Evolutionary conservation across 2,797 vertebrate genomes (phyloP).

Genomic region (Melanogrammus aeglefinus): DNA sequence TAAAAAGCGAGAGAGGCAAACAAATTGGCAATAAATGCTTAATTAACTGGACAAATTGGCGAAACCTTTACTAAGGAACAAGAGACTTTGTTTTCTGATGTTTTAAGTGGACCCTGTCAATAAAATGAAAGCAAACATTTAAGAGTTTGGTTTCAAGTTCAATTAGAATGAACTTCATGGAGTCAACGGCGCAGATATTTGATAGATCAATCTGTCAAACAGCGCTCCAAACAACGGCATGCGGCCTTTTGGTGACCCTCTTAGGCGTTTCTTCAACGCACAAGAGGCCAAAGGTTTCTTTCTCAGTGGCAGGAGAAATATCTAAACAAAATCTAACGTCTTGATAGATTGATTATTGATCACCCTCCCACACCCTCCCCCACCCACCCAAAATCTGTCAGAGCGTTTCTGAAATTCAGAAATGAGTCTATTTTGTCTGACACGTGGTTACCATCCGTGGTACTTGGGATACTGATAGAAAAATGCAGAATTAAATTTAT

Average conservation of each 20-base stretch:
- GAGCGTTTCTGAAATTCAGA: not conserved
- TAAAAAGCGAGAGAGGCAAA: not conserved
- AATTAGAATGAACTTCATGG: conserved; percentile 42
- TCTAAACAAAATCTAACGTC: conserved; percentile 11
- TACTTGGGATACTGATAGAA: not conserved
- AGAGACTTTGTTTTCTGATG: not conserved
- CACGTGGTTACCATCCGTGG: not conserved
- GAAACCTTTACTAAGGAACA: not conserved
- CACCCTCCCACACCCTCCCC: not conserved
- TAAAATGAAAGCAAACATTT: not conserved
- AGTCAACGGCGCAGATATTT: conserved; percentile 31
- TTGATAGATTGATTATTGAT: conserved; percentile 1
- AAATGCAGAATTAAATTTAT: not conserved
- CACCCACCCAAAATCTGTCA: not conserved
- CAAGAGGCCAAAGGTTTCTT: conserved; percentile 34
- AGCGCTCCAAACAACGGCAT: conserved; percentile 61
- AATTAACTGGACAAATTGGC: not conserved
- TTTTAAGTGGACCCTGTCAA: not conserved
- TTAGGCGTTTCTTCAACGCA: conserved; percentile 36
- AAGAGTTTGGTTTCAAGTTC: conserved; percentile 44
- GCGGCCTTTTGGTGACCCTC: conserved; percentile 64
- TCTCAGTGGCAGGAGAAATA: conserved; percentile 27
- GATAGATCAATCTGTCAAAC: conserved; percentile 60
- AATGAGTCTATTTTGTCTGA: not conserved
- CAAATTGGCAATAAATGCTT: not conserved